phyloP scores from a whole-genome alignment of 35 echinoderm and acorn worm genomes.

The Anneissia japonica region DNA sequence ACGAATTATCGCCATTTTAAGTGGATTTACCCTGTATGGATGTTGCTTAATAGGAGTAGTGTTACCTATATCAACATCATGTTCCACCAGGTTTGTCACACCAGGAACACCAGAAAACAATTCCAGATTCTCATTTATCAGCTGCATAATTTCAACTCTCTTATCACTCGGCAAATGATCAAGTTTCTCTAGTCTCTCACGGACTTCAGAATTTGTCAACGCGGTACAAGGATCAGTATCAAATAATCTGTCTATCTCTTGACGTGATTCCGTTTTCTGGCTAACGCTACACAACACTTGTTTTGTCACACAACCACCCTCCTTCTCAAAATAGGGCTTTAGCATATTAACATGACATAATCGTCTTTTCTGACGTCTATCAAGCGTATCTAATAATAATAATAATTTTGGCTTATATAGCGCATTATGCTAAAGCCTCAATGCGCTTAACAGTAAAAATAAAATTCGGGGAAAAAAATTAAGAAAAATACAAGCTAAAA shows the following conservation, averaged over 20 bases:
- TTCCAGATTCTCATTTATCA: not conserved
- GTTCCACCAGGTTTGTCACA: conserved; percentile 52
- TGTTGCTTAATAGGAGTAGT: no score
- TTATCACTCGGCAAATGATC: not conserved
- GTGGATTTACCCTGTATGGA: not conserved
- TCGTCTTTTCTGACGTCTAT: not conserved
- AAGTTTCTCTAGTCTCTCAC: not conserved
- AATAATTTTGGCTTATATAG: no score
- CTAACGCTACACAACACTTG: not conserved
- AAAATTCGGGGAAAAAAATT: no score
- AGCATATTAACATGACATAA: conserved; percentile 25
- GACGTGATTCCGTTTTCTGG: not conserved
- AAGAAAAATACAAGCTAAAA: no score
- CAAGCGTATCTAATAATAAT: not conserved
- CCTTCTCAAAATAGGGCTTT: not conserved
- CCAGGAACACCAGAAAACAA: conserved; percentile 8
- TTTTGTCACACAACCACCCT: not conserved
- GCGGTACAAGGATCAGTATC: not conserved
- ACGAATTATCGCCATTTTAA: not conserved
- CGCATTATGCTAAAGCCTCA: no score
- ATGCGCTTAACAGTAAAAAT: no score
- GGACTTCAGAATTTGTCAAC: conserved; percentile 10
- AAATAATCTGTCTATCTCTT: no score
- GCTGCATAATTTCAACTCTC: not conserved
- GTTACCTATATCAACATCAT: no score